Percentiles rank a stretch among this genome's conserved stretches.
phyloP scores from a whole-genome alignment of 1,140 invertebrate species.

The Cydia strobilella region DNA sequence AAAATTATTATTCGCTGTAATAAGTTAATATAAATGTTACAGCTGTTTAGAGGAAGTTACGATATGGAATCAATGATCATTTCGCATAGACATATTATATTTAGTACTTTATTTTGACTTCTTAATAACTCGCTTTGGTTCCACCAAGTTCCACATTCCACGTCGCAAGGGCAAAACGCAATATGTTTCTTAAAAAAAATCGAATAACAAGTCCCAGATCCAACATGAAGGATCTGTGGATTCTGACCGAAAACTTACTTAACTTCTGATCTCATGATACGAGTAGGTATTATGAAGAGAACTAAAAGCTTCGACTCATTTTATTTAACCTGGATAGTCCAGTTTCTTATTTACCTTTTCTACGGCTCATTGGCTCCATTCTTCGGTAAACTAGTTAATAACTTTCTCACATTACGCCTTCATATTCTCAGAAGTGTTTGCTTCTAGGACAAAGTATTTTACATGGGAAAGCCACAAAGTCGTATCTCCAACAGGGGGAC shows the following conservation, averaged over 20 bases:
- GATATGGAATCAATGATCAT: no score
- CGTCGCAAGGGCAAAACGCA: no score
- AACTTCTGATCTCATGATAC: no score
- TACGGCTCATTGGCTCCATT: slow-evolving; percentile 9
- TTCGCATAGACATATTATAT: no score
- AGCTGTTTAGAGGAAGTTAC: no score
- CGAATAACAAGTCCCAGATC: not conserved
- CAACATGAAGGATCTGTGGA: not conserved
- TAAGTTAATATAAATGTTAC: no score
- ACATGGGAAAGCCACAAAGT: not conserved
- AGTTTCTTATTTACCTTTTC: slow-evolving; percentile 10
- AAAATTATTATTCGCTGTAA: no score
- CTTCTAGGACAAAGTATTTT: not conserved
- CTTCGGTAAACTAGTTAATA: slow-evolving; percentile 4
- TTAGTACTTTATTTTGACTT: no score
- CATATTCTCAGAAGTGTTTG: slow-evolving; percentile 9
- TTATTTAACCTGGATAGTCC: not conserved
- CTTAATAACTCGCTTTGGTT: no score
- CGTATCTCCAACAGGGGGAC: not conserved
- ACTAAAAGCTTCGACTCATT: not conserved
- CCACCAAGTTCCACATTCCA: no score
- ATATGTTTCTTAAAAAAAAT: no score
- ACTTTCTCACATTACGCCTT: slow-evolving; percentile 17
- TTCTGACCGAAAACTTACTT: no score
- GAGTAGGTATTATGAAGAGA: not conserved